phyloP scores from a whole-genome alignment of 2,888 invertebrate genomes.

The Ramazzottius varieornatus region DNA sequence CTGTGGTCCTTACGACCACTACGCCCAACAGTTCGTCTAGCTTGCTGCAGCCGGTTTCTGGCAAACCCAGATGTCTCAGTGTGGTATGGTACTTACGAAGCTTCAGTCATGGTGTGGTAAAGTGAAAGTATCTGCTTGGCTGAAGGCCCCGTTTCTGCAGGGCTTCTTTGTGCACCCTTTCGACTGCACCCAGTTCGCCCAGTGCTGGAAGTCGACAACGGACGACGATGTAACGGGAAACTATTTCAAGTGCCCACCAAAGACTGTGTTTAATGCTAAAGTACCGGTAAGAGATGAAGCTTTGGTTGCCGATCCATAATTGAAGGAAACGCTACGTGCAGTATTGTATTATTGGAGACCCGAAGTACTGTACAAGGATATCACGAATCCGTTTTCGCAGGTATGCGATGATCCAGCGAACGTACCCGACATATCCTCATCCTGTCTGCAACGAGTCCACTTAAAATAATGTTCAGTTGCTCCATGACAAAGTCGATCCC shows the following conservation, averaged over 20 bases:
- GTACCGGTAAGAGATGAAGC: neutral
- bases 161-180: neutral
- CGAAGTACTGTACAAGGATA: too few species aligned
- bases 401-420: neutral
- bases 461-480: too few species aligned
- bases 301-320: neutral
- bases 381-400: neutral
- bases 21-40: too few species aligned
- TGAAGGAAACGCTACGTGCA: neutral
- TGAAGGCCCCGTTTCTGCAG: neutral
- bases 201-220: neutral
- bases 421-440: neutral
- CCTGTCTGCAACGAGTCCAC: neutral
- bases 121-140: too few species aligned
- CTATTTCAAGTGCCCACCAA: neutral
- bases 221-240: neutral
- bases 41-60: too few species aligned
- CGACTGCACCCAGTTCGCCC: conserved; percentile 1
- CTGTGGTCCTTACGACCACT: too few species aligned
- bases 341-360: too few species aligned
- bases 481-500: too few species aligned
- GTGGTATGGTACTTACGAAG: too few species aligned
- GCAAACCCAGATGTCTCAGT: too few species aligned
- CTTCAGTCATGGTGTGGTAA: too few species aligned
- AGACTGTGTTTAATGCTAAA: neutral